Evolutionary conservation across 2,888 invertebrate species (phyloP), one percentile per base, ranked within the genome.

Genomic region (Synanthedon vespiformis): DNA sequence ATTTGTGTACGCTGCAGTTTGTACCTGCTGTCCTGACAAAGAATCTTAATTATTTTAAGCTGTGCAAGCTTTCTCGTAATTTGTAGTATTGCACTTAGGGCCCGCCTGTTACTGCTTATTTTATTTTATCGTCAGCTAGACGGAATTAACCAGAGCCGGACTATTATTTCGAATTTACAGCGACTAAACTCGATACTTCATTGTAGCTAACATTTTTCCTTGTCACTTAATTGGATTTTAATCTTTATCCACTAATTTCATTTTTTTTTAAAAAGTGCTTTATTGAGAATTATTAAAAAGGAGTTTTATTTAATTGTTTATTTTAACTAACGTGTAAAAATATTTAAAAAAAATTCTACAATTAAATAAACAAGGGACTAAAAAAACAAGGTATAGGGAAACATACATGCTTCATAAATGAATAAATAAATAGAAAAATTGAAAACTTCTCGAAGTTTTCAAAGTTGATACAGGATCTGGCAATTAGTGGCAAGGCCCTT

Each of bases 41-140:
- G 77, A 77, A 76, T 79, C 74, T 81, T 84, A 85, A 85, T 85
- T 83, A 81, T 80, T 82, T 84, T 77, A 80, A 84, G 77, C 79
- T 70, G 73, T 74, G 73, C 72, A 67, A 74, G 75, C 74, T 74
- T 69, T 69, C 65, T 66, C 68, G 76, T 81, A 78, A 81, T 83
- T 81, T 74, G 76, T 80, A 56, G 56, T 53, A 52, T 53, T 52
- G 56, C 57, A 57, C 58, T 57, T 56, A 57, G 57, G 54, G 40
- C 51, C 40, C 50, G 52, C 65, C 34, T 62, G 66, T 72, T 62
- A 63, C 60, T 65, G 22, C 16, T 48, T 78, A 80, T 82, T 81
- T 80, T 80, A 83, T 80, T 83, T 76, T 78, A 77, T 77, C 72
- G 74, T 77, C 77, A 81, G 76, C 76, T 68, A 68, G 68, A 62